These are phyloP conservation scores for Epinotia bilunana DNA, from an alignment of 2,888 invertebrate genomes.

Conservation along the genomic window DNA sequence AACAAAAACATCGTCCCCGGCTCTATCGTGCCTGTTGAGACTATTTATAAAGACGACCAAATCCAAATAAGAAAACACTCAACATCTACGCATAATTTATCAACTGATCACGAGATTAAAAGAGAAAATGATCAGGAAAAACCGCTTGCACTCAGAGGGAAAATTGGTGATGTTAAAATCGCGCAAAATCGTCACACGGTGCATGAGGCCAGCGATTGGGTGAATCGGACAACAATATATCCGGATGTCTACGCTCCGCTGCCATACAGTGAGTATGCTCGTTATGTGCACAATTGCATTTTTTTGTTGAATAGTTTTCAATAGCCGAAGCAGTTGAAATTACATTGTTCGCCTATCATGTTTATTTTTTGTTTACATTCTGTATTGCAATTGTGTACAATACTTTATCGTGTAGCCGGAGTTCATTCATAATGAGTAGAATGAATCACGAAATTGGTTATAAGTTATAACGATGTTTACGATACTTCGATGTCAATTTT, in stretches of 20 bases:
- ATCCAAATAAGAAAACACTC: conserved; percentile 46
- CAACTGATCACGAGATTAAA: conserved; percentile 44
- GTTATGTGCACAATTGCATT: conserved; percentile 38
- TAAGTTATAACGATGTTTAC: background rate
- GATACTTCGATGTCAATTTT: no score
- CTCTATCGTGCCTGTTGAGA: conserved; percentile 43
- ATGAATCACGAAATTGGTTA: background rate
- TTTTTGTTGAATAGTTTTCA: conserved; percentile 39
- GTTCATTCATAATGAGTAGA: conserved; percentile 29
- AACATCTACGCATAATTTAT: conserved; percentile 55
- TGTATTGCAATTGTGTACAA: conserved; percentile 33
- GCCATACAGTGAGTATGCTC: conserved; percentile 89
- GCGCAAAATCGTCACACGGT: conserved; percentile 71
- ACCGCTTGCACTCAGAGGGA: conserved; percentile 58
- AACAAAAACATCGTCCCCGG: conserved; percentile 42
- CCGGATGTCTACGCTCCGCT: conserved; percentile 90
- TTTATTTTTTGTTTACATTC: conserved; percentile 39
- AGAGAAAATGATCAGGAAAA: conserved; percentile 50
- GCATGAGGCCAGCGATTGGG: conserved; percentile 74
- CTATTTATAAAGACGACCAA: conserved; percentile 42
- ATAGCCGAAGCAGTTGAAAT: conserved; percentile 25
- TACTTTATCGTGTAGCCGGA: conserved; percentile 12
- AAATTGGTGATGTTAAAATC: conserved; percentile 54
- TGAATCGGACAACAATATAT: conserved; percentile 83
- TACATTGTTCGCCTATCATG: conserved; percentile 35